Evolutionary conservation across 1,140 invertebrate genomes (phyloP).

Genomic region (Anoplolepis gracilipes): DNA sequence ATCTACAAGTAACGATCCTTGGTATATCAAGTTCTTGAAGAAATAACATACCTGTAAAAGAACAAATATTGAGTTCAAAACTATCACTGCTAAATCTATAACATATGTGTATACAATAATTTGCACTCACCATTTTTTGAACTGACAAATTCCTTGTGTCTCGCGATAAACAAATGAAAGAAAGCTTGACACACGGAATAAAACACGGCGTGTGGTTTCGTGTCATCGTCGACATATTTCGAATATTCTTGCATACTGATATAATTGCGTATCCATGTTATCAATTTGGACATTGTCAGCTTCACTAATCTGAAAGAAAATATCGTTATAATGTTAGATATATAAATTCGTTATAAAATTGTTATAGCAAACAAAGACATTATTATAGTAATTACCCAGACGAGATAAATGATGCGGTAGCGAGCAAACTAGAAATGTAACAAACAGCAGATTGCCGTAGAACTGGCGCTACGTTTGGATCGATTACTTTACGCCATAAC

Average conservation of each 20-base stretch:
- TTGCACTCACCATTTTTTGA: constrained; percentile 90
- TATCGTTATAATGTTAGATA: not conserved
- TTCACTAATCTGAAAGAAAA: constrained; percentile 87
- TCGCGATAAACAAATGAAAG: constrained; percentile 96
- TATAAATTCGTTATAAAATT: not conserved
- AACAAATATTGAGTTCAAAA: constrained; percentile 58
- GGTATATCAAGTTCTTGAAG: constrained; percentile 93
- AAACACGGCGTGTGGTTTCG: constrained; percentile 93
- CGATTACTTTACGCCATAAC: constrained; percentile 91
- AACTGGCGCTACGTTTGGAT: constrained; percentile 88
- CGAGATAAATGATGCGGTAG: constrained; percentile 89
- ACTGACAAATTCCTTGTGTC: constrained; percentile 93
- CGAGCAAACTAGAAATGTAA: constrained; percentile 92
- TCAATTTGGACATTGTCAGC: constrained; percentile 88
- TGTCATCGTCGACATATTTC: constrained; percentile 84
- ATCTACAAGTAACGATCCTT: constrained; percentile 92
- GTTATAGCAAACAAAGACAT: not conserved
- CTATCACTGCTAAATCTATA: constrained; percentile 32
- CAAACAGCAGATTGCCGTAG: constrained; percentile 90
- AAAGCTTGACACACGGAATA: constrained; percentile 95
- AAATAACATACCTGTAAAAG: constrained; percentile 90
- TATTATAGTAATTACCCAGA: constrained; percentile 87
- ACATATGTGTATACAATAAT: constrained; percentile 7
- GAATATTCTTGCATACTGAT: constrained; percentile 88
- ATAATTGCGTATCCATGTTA: constrained; percentile 92